phyloP scores from a whole-genome alignment of 2,888 invertebrate species.

The Ophion costatus region DNA sequence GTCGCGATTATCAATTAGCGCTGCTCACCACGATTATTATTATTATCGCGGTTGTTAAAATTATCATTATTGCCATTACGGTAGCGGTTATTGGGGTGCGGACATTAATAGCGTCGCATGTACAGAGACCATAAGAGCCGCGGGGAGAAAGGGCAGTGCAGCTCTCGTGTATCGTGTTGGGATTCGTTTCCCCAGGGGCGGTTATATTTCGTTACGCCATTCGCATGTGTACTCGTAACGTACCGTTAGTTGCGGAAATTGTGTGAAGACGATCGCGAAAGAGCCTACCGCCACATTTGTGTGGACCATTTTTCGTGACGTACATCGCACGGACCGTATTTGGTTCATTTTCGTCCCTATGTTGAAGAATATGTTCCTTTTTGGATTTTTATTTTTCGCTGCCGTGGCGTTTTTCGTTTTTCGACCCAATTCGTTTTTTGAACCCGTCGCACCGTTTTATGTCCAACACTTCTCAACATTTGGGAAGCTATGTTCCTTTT shows the following conservation, averaged over 20 bases:
- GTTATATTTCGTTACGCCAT: conserved; percentile 65
- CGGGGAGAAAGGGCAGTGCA: conserved; percentile 24
- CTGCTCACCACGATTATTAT: conserved; percentile 31
- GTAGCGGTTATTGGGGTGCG: conserved; percentile 54
- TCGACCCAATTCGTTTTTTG: too few species aligned
- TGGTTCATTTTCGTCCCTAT: too few species aligned
- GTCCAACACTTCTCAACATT: too few species aligned
- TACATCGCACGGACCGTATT: too few species aligned
- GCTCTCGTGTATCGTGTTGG: conserved; percentile 57
- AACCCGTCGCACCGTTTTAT: too few species aligned
- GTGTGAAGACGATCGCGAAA: conserved; percentile 62
- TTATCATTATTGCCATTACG: conserved; percentile 33
- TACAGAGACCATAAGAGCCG: conserved; percentile 8
- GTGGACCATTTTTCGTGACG: background rate
- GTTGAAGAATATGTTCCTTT: too few species aligned
- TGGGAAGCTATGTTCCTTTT: too few species aligned
- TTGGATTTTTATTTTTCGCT: too few species aligned
- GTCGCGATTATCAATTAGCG: conserved; percentile 69
- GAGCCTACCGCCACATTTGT: background rate
- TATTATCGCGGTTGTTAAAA: conserved; percentile 44
- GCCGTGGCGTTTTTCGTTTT: too few species aligned
- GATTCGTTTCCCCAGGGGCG: conserved; percentile 61
- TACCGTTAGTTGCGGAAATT: conserved; percentile 69
- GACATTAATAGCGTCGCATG: conserved; percentile 65
- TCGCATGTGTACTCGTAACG: conserved; percentile 60